phyloP scores from a whole-genome alignment of 2,113 vertebrate genomes.

The Stegastes partitus region DNA sequence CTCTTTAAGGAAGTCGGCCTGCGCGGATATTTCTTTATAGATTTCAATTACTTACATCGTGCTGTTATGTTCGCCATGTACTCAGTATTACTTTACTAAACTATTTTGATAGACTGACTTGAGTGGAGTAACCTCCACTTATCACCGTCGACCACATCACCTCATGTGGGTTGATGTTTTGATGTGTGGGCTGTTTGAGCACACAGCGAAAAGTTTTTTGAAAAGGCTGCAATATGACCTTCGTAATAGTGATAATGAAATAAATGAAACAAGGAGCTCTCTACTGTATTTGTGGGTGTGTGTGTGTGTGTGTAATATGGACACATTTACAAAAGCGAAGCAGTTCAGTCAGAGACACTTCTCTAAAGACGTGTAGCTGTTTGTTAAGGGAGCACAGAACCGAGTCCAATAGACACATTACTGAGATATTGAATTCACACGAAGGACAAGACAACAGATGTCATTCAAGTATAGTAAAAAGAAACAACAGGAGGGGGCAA shows the following conservation, averaged over 20 bases:
- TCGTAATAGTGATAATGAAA: constrained; percentile 31
- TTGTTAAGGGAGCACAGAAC: not conserved
- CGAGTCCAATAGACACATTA: not conserved
- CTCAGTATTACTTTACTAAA: constrained; percentile 16
- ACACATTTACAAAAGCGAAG: not conserved
- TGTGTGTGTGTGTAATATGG: not conserved
- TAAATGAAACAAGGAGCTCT: not conserved
- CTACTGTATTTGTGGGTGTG: not conserved
- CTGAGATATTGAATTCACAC: no score
- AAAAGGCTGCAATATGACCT: constrained; percentile 19
- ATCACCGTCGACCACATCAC: constrained; percentile 25
- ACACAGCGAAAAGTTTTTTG: constrained; percentile 12
- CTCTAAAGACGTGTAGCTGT: not conserved
- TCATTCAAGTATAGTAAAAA: no score
- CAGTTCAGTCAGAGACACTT: not conserved
- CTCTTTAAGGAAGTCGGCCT: not conserved
- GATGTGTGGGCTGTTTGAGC: constrained; percentile 44
- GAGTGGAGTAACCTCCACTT: constrained; percentile 19
- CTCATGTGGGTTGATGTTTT: constrained; percentile 29
- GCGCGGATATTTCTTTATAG: not conserved
- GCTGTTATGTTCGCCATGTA: not conserved
- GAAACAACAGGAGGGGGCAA: no score
- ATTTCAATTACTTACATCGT: not conserved
- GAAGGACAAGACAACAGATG: no score
- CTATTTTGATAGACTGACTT: constrained; percentile 15